Conservation (phyloP, 1,140 invertebrate species). For the Asobara japonica region DNA sequence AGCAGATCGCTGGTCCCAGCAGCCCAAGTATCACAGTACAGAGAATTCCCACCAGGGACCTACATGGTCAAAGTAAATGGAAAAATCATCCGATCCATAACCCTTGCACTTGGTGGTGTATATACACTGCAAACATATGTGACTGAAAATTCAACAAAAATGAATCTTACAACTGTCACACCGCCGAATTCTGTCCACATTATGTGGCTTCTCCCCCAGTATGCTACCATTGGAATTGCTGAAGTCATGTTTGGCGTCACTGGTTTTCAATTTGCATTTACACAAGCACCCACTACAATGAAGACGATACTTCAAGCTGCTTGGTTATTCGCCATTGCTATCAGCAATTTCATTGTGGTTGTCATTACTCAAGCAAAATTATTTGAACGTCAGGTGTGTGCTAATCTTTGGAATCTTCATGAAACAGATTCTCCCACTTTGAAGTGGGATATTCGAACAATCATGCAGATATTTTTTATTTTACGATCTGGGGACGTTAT, state of each 20-base stretch:
- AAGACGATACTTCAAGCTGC: constrained; percentile 90
- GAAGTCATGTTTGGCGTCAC: constrained; percentile 92
- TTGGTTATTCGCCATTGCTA: constrained; percentile 89
- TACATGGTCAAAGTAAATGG: constrained; percentile 60
- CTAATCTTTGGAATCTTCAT: background rate
- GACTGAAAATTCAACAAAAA: constrained; percentile 35
- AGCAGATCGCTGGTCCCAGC: background rate
- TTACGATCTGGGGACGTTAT: too few species aligned
- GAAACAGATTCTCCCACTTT: background rate
- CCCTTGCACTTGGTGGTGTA: constrained; percentile 68
- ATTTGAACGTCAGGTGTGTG: constrained; percentile 72
- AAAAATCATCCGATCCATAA: constrained; percentile 45
- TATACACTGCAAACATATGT: constrained; percentile 68
- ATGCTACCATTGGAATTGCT: constrained; percentile 84
- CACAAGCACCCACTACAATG: constrained; percentile 90
- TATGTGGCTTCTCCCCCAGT: constrained; percentile 87
- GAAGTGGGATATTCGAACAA: background rate
- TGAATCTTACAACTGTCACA: constrained; percentile 66
- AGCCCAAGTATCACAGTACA: constrained; percentile 46
- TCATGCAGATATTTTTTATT: too few species aligned
- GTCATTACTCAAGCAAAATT: constrained; percentile 79
- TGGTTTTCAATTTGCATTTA: constrained; percentile 92
- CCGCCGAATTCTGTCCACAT: constrained; percentile 80
- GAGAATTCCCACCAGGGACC: constrained; percentile 54
- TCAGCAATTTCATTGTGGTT: constrained; percentile 92